Evolutionary conservation across 92 coral and sea anemone genomes (phyloP).

Genomic region (Porites divaricata): DNA sequence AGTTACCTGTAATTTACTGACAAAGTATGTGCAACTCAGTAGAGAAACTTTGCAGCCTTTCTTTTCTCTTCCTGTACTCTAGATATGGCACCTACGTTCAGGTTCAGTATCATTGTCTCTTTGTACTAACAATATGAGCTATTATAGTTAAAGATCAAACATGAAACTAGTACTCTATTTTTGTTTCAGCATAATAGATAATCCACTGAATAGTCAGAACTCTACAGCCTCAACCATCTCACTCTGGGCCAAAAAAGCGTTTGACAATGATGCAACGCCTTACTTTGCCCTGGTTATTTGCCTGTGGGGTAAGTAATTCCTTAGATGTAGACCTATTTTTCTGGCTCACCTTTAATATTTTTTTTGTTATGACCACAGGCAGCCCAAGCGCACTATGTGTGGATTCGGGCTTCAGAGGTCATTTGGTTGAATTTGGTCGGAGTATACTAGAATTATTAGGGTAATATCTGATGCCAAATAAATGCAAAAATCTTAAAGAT

Average conservation of each 20-base stretch:
- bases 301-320: constrained; percentile 87
- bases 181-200: constrained; percentile 36
- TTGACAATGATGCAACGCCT: constrained; percentile 92
- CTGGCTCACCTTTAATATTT: constrained; percentile 77
- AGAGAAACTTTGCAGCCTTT: background rate
- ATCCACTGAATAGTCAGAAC: constrained; percentile 38
- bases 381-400: too few relatives aligned
- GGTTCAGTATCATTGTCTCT: background rate
- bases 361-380: too few relatives aligned
- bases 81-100: too few relatives aligned
- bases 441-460: too few relatives aligned
- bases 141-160: background rate
- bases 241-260: constrained; percentile 90
- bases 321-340: background rate
- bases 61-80: background rate
- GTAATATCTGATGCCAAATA: too few relatives aligned
- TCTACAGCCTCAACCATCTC: constrained; percentile 65
- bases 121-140: too few relatives aligned
- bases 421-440: too few relatives aligned
- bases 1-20: too few relatives aligned
- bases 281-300: constrained; percentile 91
- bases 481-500: too few relatives aligned
- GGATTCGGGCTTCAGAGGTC: too few relatives aligned
- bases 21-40: too few relatives aligned
- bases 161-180: background rate